phyloP scores from a whole-genome alignment of 2,888 invertebrate genomes.

The Pollenia amentaria region DNA sequence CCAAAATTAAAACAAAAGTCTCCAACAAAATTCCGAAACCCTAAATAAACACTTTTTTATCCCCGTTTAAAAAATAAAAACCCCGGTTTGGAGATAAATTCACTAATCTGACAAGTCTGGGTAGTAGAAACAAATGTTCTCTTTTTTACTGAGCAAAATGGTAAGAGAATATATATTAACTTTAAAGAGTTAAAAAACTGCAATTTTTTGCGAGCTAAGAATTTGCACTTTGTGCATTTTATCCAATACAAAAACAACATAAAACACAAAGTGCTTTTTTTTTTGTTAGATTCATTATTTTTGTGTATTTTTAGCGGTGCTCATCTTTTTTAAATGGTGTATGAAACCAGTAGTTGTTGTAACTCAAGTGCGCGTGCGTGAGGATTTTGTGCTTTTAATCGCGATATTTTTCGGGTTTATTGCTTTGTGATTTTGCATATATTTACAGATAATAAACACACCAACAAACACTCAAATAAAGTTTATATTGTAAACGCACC shows the following conservation, averaged over 20 bases:
- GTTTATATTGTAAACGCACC: background rate
- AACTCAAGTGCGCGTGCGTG: conserved; percentile 82
- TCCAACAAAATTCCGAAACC: too few species aligned
- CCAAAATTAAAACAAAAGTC: too few species aligned
- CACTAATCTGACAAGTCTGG: too few species aligned
- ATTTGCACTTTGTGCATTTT: too few species aligned
- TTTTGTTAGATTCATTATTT: conserved; percentile 51
- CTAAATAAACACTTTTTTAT: too few species aligned
- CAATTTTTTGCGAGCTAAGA: too few species aligned
- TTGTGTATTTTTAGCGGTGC: conserved; percentile 65
- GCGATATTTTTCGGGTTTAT: conserved; percentile 53
- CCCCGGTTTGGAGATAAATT: too few species aligned
- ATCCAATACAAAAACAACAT: conserved; percentile 9
- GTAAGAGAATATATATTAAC: too few species aligned
- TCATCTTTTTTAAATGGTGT: conserved; percentile 70
- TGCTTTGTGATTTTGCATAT: conserved; percentile 41
- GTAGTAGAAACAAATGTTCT: too few species aligned
- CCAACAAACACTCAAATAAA: conserved; percentile 5
- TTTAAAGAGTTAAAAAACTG: too few species aligned
- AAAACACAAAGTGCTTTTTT: conserved; percentile 9
- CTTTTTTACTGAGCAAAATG: too few species aligned
- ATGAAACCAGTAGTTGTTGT: conserved; percentile 79
- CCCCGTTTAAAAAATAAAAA: too few species aligned
- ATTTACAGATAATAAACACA: conserved; percentile 30
- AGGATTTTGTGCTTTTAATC: conserved; percentile 75